These are phyloP conservation scores for Silurus asotus DNA, from an alignment of 2,113 vertebrate species.

Conservation along the genomic window DNA sequence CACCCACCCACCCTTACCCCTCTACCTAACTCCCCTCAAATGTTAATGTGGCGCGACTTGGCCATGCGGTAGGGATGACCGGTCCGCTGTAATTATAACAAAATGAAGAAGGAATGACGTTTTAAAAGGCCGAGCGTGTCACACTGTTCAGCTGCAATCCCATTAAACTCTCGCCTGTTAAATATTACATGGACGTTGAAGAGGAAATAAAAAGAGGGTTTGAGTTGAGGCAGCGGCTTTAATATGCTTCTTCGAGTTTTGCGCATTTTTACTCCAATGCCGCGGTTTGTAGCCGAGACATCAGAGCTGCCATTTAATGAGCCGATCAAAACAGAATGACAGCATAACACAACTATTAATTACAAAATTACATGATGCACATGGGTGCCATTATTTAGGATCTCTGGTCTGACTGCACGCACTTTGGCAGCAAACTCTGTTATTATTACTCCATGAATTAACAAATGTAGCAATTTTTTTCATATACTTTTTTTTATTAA, in stretches of 20 bases:
- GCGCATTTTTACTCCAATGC: neutral
- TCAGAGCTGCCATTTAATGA: neutral
- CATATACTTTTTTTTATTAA: neutral
- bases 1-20: too few relatives aligned
- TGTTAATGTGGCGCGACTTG: constrained; percentile 2
- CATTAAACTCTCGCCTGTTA: neutral
- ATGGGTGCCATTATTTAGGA: too few relatives aligned
- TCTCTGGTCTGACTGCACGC: neutral
- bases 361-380: too few relatives aligned
- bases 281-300: neutral
- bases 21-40: neutral
- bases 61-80: neutral
- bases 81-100: neutral
- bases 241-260: neutral
- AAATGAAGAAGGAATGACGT: constrained; percentile 3
- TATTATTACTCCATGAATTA: too few relatives aligned
- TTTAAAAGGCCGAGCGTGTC: constrained; percentile 2
- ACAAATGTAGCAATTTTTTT: too few relatives aligned
- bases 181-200: constrained; percentile 23
- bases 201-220: constrained; percentile 5
- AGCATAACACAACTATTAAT: neutral
- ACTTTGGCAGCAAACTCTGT: neutral
- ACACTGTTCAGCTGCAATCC: neutral
- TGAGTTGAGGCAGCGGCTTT: neutral
- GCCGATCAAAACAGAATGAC: neutral